phyloP scores from a whole-genome alignment of 2,797 vertebrate species.

The Ctenochaetus hawaiiensis region DNA sequence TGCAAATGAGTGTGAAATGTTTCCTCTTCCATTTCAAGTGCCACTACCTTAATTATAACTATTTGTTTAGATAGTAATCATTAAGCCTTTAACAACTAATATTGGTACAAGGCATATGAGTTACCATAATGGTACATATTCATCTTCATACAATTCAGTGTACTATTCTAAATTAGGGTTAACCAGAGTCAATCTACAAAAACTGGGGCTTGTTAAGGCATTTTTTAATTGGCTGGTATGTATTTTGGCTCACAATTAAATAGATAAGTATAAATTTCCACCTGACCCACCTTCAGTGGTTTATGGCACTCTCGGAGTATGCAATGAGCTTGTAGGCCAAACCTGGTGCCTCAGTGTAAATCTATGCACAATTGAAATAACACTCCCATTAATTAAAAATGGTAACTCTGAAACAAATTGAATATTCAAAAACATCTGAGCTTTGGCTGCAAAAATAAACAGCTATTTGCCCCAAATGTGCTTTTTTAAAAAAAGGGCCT shows the following conservation, averaged over 20 bases:
- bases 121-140: conserved; percentile 35
- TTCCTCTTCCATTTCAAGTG: conserved; percentile 2
- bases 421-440: background rate
- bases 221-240: conserved; percentile 12
- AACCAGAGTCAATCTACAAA: background rate
- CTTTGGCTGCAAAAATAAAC: conserved; percentile 10
- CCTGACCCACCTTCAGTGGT: background rate
- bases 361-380: background rate
- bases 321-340: background rate
- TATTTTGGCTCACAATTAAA: background rate
- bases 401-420: background rate
- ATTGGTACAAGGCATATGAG: background rate
- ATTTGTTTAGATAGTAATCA: conserved; percentile 29
- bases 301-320: background rate
- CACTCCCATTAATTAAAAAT: background rate
- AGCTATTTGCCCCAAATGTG: background rate
- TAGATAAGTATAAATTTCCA: background rate
- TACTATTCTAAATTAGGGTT: conserved; percentile 6
- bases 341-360: conserved; percentile 21
- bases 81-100: conserved; percentile 22
- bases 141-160: conserved; percentile 7
- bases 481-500: conserved; percentile 11
- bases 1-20: conserved; percentile 14
- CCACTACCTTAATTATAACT: conserved; percentile 18
- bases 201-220: background rate